phyloP scores from a whole-genome alignment of 2,797 vertebrate genomes.

The Hypotaenidia okinawae region DNA sequence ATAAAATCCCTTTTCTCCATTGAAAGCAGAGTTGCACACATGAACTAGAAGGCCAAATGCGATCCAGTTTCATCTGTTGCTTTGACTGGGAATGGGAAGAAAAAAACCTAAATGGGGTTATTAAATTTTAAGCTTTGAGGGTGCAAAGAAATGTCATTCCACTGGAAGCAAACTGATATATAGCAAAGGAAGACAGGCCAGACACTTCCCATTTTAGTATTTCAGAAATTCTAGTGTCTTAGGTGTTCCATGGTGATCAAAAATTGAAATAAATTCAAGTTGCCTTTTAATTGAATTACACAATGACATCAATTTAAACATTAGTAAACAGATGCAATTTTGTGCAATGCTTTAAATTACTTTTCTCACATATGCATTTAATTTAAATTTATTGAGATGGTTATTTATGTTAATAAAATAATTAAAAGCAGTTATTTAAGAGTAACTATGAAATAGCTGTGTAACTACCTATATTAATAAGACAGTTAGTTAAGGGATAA shows the following conservation, averaged over 20 bases:
- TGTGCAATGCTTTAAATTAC: slow-evolving; percentile 66
- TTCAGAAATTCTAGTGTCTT: background rate
- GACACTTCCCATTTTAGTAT: background rate
- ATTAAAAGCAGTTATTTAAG: slow-evolving; percentile 78
- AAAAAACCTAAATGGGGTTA: slow-evolving; percentile 8
- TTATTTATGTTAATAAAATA: slow-evolving; percentile 79
- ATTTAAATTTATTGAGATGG: slow-evolving; percentile 74
- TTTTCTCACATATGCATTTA: slow-evolving; percentile 67
- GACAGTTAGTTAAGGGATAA: slow-evolving; percentile 77
- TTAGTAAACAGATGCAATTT: slow-evolving; percentile 70
- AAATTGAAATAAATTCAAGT: slow-evolving; percentile 46
- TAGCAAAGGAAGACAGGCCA: background rate
- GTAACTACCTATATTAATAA: slow-evolving; percentile 80
- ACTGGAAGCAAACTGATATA: background rate
- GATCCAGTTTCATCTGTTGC: slow-evolving; percentile 28
- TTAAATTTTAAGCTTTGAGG: background rate
- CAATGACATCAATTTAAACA: slow-evolving; percentile 62
- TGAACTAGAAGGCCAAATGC: slow-evolving; percentile 19
- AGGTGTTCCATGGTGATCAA: slow-evolving; percentile 12
- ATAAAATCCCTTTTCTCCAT: background rate
- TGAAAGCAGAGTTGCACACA: background rate
- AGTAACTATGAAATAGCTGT: slow-evolving; percentile 74
- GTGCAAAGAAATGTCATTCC: background rate
- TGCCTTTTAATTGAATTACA: slow-evolving; percentile 52
- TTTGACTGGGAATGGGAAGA: background rate